A percentile compares a stretch with the other conserved stretches of the same genome.
These are phyloP conservation scores for Furcifer pardalis DNA, from an alignment of 2,797 vertebrate species.

Conservation along the genomic window DNA sequence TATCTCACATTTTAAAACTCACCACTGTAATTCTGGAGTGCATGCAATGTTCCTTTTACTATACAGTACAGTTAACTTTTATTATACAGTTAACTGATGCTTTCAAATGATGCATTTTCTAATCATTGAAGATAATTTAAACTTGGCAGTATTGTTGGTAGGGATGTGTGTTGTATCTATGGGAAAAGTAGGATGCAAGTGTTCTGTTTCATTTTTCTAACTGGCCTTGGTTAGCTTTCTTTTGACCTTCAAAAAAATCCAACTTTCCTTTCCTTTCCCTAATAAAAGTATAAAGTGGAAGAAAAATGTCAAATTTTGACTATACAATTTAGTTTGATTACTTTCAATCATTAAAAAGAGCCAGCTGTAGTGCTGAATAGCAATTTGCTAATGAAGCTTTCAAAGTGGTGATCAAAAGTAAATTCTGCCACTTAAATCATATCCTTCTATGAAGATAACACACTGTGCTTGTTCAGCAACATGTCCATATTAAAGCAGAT, in stretches of 20 bases:
- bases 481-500: slow-evolving; percentile 67
- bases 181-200: not conserved
- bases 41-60: slow-evolving; percentile 39
- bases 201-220: not conserved
- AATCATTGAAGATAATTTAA: slow-evolving; percentile 68
- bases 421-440: slow-evolving; percentile 71
- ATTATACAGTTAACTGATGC: slow-evolving; percentile 10
- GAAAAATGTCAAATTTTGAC: slow-evolving; percentile 58
- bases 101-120: slow-evolving; percentile 60
- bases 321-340: slow-evolving; percentile 60
- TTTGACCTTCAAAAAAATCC: slow-evolving; percentile 18
- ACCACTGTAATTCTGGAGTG: slow-evolving; percentile 37
- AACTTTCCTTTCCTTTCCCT: not conserved
- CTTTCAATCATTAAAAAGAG: slow-evolving; percentile 63
- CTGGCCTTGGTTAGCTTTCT: not conserved
- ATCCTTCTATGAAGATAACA: slow-evolving; percentile 68
- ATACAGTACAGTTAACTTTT: slow-evolving; percentile 36
- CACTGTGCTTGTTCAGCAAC: slow-evolving; percentile 70
- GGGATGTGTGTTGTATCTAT: slow-evolving; percentile 17
- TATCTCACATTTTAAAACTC: not conserved
- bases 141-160: slow-evolving; percentile 10
- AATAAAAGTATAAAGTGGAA: slow-evolving; percentile 59
- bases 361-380: slow-evolving; percentile 70
- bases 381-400: slow-evolving; percentile 72
- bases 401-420: slow-evolving; percentile 74